phyloP scores from a whole-genome alignment of 1,140 invertebrate genomes.

The Drosophila littoralis region DNA sequence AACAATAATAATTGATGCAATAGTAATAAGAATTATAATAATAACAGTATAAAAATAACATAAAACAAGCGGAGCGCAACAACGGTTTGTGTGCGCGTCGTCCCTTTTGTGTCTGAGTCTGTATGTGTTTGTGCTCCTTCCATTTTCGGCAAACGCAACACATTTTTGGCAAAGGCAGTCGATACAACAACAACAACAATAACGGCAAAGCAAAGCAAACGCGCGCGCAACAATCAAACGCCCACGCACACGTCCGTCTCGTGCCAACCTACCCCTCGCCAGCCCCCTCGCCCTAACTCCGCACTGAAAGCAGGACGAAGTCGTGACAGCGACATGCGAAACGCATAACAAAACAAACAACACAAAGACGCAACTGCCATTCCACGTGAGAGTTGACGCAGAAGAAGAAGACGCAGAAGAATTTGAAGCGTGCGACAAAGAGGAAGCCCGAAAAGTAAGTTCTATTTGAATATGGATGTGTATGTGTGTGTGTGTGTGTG shows the following conservation, averaged over 20 bases:
- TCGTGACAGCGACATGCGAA: slow-evolving; percentile 41
- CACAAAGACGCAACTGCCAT: slow-evolving; percentile 32
- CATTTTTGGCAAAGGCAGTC: slow-evolving; percentile 49
- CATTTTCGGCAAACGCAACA: slow-evolving; percentile 55
- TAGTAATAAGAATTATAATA: slow-evolving; percentile 16
- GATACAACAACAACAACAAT: slow-evolving; percentile 4
- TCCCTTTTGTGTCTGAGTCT: slow-evolving; percentile 62
- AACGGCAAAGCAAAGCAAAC: slow-evolving; percentile 32
- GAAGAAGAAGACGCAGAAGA: not conserved
- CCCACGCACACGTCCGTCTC: slow-evolving; percentile 33
- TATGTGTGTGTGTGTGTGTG: too few species aligned
- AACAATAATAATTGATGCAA: slow-evolving; percentile 20
- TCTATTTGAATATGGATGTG: not conserved
- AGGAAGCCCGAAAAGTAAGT: slow-evolving; percentile 34
- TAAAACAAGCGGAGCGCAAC: slow-evolving; percentile 30
- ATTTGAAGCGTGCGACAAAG: slow-evolving; percentile 7
- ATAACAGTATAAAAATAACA: slow-evolving; percentile 19
- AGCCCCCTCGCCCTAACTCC: not conserved
- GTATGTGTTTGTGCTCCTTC: slow-evolving; percentile 34
- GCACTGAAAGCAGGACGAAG: slow-evolving; percentile 14
- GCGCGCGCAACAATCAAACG: slow-evolving; percentile 60
- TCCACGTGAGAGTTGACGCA: slow-evolving; percentile 16
- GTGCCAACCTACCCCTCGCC: not conserved
- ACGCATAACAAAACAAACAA: slow-evolving; percentile 46
- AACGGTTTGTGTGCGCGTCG: slow-evolving; percentile 41